Evolutionary conservation across 2,888 invertebrate genomes (phyloP), one percentile per base, ranked within the genome.

Genomic region (Cerceris rybyensis): DNA sequence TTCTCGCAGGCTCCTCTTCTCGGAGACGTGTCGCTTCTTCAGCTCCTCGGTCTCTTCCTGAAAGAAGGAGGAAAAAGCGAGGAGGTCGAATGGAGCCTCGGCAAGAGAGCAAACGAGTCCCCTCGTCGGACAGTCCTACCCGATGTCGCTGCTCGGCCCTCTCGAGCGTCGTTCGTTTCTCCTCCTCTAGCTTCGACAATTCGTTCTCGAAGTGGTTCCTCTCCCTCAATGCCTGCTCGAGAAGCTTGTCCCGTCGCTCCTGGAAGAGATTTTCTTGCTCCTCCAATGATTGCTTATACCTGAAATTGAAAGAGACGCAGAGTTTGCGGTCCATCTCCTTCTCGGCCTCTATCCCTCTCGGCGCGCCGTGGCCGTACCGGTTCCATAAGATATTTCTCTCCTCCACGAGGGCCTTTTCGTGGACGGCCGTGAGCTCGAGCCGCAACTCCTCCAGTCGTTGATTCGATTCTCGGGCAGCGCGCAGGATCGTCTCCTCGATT

Each of bases 401-500:
- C 77, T 94, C 94, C 17, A 94, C 93, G 50, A 95, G 92, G 11
- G 94, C 94, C 68, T 94, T 93, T 86, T 96, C 96, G 49, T 95
- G 93, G 89, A 95, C 96, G 75, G 93, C 93, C 0, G 94, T 93
- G 70, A 95, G 92, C 70, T 95, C 94, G 70, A 95, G 93, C 7
- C 96, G 93, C 43, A 95, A 91, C 39, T 93, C 92, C 75, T 95
- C 94, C 83, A 95, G 93, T 64, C 95, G 94, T 80, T 95, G 94
- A 80, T 95, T 95, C 73, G 94, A 93, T 87, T 95, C 94, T 41
- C 95, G 91, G 2, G 95, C 94, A 16, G 95, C 95, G 11, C 94
- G 93, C 52, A 94, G 92, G 73, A 94, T 94, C 7, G 95, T 91
- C 75, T 96, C 96, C 65, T 95, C 94, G 2, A 96, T 93, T 85